Evolutionary conservation across 2,888 invertebrate species (phyloP), one percentile per base, ranked within the genome.

Genomic region (Altica lythri): DNA sequence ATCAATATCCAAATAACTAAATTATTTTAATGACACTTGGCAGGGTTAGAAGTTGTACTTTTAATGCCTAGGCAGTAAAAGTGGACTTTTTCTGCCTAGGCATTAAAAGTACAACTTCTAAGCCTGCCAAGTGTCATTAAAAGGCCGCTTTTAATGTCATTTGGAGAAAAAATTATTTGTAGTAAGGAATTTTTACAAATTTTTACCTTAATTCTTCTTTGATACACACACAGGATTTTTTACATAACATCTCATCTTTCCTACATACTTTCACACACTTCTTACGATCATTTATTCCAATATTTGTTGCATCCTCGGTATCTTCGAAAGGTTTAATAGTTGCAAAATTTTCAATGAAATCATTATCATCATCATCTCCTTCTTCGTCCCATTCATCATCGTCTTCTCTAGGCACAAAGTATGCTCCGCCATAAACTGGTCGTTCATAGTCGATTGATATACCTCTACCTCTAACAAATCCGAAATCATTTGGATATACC

Each of bases 141-240:
- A n/a, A n/a, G n/a, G n/a, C n/a, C n/a, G n/a, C n/a, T n/a, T n/a
- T n/a, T n/a, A n/a, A n/a, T n/a, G n/a, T n/a, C n/a, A n/a, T n/a
- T n/a, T n/a, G n/a, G n/a, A n/a, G n/a, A n/a, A n/a, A n/a, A n/a
- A 12, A 10, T 14, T 13, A 35, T 25, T 12, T 42, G 13, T 8
- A 18, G 13, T 14, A 2, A n/a, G 17, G 32, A 32, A 32, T 12
- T 13, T 35, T 8, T 4, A 35, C 13, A 35, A 16, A 32, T 19
- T 8, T 45, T 57, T 57, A 76, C 75, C 75, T 70, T 34, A 68
- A 59, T 27, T 66, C 66, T 30, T 68, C 69, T 13, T 72, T 66
- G 54, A 90, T 86, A 71, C 91, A 91, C 10, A 79, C 81, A 72
- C 90, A 90, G 18, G 85, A 79, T 37, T 75, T 77, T 3, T 74